Evolutionary conservation across 2,113 vertebrate genomes (phyloP).

Genomic region (Cottus gobio): DNA sequence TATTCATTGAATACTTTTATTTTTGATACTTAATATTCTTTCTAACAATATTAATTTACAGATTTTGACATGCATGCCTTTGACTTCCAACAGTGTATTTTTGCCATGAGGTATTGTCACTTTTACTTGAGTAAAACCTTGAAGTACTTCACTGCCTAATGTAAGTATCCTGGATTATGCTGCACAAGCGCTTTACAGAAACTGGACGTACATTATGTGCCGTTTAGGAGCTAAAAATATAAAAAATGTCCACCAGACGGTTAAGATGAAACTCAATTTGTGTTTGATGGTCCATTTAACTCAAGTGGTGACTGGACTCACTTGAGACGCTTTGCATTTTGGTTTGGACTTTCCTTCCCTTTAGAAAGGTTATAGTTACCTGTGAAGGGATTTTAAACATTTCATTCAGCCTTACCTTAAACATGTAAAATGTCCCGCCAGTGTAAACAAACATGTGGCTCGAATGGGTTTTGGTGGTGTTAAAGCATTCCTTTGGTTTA

Average conservation of each 20-base stretch:
- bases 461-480: not conserved
- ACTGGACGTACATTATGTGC: not conserved
- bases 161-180: not conserved
- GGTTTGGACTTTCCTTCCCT: not conserved
- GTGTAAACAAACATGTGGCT: constrained; percentile 29
- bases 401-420: not conserved
- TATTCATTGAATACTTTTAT: too few species aligned
- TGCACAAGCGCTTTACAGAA: not conserved
- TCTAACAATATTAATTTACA: too few species aligned
- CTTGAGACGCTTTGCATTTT: not conserved
- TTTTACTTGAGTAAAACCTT: too few species aligned
- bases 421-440: not conserved
- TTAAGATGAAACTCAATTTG: not conserved
- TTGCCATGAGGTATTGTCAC: too few species aligned
- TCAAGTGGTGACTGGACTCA: not conserved
- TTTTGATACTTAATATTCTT: too few species aligned
- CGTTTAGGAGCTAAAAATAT: not conserved
- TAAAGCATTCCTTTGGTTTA: constrained; percentile 5
- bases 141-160: not conserved
- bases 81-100: too few species aligned
- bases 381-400: not conserved
- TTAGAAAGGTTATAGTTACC: not conserved
- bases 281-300: constrained; percentile 49
- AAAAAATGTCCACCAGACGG: not conserved
- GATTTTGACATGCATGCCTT: too few species aligned